Conservation (phyloP, 2,888 invertebrate genomes). For the Chelonus formosanus region DNA sequence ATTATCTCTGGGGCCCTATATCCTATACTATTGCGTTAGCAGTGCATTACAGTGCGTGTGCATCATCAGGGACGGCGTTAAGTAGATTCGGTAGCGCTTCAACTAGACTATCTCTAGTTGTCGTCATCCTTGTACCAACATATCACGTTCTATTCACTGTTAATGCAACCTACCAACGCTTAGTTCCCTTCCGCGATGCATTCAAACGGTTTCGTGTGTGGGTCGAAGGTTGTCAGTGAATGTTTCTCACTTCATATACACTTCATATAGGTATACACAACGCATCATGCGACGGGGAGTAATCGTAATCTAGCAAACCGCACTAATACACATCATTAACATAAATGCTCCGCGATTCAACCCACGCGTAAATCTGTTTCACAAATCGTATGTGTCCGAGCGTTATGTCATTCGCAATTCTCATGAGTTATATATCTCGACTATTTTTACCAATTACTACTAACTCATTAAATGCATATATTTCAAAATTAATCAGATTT, state of each 20-base stretch:
- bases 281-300: slow-evolving; percentile 19
- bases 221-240: slow-evolving; percentile 28
- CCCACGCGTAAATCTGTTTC: slow-evolving; percentile 65
- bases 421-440: slow-evolving; percentile 25
- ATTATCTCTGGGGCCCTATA: slow-evolving; percentile 55
- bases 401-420: slow-evolving; percentile 42
- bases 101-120: slow-evolving; percentile 24
- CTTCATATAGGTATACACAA: slow-evolving; percentile 10
- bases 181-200: slow-evolving; percentile 33
- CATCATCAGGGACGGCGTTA: slow-evolving; percentile 62
- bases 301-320: slow-evolving; percentile 45
- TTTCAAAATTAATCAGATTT: background rate
- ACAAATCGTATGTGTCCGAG: slow-evolving; percentile 55
- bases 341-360: slow-evolving; percentile 60
- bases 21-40: slow-evolving; percentile 24
- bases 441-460: background rate
- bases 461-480: background rate
- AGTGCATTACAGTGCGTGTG: slow-evolving; percentile 40
- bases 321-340: slow-evolving; percentile 58
- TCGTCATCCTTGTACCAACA: slow-evolving; percentile 31
- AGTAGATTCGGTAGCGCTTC: slow-evolving; percentile 54
- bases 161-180: slow-evolving; percentile 12
- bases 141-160: slow-evolving; percentile 27
- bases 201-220: slow-evolving; percentile 31
- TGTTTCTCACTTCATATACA: slow-evolving; percentile 30